Evolutionary conservation across 2,888 invertebrate species (phyloP).

Genomic region (Hesperia comma): DNA sequence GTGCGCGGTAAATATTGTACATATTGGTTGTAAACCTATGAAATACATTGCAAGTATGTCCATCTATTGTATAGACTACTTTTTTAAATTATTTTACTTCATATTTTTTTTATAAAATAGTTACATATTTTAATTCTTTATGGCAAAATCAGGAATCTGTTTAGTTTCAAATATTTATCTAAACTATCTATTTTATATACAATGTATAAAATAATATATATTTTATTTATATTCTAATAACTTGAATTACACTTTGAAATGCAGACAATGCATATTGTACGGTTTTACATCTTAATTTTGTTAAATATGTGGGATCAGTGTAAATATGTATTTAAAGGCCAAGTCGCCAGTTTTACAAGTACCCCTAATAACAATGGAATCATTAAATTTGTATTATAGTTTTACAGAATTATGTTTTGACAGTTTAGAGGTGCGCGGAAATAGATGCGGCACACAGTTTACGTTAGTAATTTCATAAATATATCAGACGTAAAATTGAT

Average conservation of each 20-base stretch:
- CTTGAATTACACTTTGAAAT: constrained; percentile 1
- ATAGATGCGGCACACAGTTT: too few species aligned
- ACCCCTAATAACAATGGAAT: too few species aligned
- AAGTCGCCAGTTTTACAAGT: too few species aligned
- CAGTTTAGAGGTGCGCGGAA: too few species aligned
- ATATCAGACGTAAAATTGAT: too few species aligned
- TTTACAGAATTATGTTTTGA: too few species aligned
- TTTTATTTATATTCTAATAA: background rate
- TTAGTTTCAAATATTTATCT: constrained; percentile 8
- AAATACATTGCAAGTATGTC: background rate
- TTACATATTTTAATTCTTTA: constrained; percentile 2
- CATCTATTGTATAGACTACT: background rate
- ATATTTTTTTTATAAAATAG: constrained; percentile 4
- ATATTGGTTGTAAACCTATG: background rate
- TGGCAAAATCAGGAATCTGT: constrained; percentile 12
- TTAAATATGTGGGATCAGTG: too few species aligned
- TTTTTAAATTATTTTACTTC: background rate
- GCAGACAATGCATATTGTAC: background rate
- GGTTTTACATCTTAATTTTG: background rate
- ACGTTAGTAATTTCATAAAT: too few species aligned
- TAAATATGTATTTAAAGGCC: too few species aligned
- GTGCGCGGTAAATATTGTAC: too few species aligned
- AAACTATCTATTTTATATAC: constrained; percentile 8
- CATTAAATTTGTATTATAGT: too few species aligned
- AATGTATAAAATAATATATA: background rate